Base-by-base conservation (phyloP, 2,888 invertebrate species). In the Aphodius granarius region DNA sequence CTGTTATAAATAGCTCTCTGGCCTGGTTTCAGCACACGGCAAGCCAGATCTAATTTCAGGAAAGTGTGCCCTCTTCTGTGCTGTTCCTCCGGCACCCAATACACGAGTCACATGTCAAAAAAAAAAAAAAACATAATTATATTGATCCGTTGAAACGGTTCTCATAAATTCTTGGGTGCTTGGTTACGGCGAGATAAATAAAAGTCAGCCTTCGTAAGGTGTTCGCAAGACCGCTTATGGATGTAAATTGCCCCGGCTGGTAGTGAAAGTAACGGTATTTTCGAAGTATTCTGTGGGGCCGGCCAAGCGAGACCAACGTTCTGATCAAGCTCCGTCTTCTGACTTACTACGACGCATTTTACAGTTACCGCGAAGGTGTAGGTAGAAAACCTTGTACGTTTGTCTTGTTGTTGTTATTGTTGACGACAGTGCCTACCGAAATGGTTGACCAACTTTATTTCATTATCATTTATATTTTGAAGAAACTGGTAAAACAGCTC, bases 31-130 rank as follows among this genome's bases (percentile, higher is more conserved):
- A 65, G 74, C 43, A 3, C 9, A 1, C 3, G 43, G 43, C 43
- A 43, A 72, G 43, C 77, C 77, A 71, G 79, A 76, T 78, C 79
- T 78, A 80, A 80, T 80, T 80, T 80, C 79, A 79, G 79, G 80
- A 79, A 80, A 80, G 43, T 3, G 43, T 43, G 4, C 23, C 23
- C 6, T 23, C 4, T 6, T 23, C 5, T 23, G 23, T 23, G 43
- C 43, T 43, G 9, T 43, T 9, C 43, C 43, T 2, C 43, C 4
- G 43, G 43, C 43, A 43, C 13, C 6, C 1, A 43, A 43, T 43
- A 43, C 43, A 43, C 3, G 4, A 43, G 43, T n/a, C 43, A 43
- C 43, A 43, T 43, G 43, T 43, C 1, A 13, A 9, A 43, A 6
- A 23, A 43, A n/a, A n/a, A n/a, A n/a, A n/a, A n/a, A n/a, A n/a